Percentiles rank a stretch among this genome's conserved stretches.
Conservation (phyloP, 2,888 invertebrate species). For the Acanthosoma haemorrhoidale region DNA sequence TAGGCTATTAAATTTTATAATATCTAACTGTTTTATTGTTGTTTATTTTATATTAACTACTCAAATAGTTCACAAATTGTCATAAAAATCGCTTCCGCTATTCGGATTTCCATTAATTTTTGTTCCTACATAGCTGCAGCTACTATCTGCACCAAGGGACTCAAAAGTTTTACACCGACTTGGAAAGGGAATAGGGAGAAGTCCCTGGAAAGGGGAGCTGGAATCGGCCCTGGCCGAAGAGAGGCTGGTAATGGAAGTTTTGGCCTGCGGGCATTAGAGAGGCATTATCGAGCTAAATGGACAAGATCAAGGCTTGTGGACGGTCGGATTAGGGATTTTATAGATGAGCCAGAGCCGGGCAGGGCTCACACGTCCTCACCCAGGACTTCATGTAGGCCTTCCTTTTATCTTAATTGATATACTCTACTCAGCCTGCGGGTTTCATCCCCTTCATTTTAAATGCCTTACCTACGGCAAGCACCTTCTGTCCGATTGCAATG, state of each 20-base stretch:
- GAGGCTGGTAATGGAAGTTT: constrained; percentile 16
- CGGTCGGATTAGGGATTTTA: constrained; percentile 4
- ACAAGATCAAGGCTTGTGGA: not conserved
- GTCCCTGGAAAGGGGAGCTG: not conserved
- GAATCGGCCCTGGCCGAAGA: not conserved
- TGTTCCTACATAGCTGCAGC: no score
- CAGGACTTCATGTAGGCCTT: not conserved
- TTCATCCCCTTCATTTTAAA: no score
- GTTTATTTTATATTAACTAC: no score
- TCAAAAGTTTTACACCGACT: no score
- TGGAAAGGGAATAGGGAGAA: not conserved
- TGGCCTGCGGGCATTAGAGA: not conserved
- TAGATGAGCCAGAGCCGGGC: no score
- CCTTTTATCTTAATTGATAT: constrained; percentile 12
- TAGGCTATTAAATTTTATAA: no score
- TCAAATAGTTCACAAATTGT: no score
- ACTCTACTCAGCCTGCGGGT: not conserved
- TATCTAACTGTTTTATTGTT: no score
- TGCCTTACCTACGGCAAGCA: no score
- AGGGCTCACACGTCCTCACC: not conserved
- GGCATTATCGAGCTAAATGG: constrained; percentile 10
- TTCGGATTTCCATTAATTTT: no score
- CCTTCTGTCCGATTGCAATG: constrained; percentile 7
- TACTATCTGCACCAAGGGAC: no score
- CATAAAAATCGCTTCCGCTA: no score